phyloP scores from a whole-genome alignment of 2,888 invertebrate genomes.

The Limnephilus lunatus region DNA sequence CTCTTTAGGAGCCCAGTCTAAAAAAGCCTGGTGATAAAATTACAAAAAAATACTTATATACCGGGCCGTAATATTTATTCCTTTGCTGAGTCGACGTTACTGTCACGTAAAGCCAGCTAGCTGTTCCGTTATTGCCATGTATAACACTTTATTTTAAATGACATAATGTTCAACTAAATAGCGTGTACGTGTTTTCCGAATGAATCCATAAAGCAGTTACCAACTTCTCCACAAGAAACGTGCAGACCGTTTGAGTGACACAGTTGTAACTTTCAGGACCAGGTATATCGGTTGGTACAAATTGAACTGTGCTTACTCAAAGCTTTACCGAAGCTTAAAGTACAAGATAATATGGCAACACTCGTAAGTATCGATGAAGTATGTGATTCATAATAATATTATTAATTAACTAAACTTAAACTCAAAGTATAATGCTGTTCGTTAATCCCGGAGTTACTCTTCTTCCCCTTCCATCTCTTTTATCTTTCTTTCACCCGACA shows the following conservation, averaged over 20 bases:
- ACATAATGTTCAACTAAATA: neutral
- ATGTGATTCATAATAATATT: no score
- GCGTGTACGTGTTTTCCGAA: constrained; percentile 20
- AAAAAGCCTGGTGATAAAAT: no score
- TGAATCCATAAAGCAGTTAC: constrained; percentile 16
- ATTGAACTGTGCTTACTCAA: neutral
- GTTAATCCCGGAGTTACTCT: no score
- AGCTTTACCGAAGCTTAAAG: no score
- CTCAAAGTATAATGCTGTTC: no score
- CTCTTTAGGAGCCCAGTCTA: no score
- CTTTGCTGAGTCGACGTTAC: neutral
- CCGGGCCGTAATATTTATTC: neutral
- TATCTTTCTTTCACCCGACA: no score
- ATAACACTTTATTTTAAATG: neutral
- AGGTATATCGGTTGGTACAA: neutral
- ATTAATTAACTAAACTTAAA: no score
- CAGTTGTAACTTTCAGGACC: neutral
- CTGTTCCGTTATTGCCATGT: neutral
- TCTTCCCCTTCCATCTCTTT: no score
- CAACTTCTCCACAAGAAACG: neutral
- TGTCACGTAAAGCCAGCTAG: neutral
- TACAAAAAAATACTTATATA: no score
- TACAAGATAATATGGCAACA: no score
- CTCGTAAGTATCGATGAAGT: no score
- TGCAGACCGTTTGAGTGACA: neutral